Conservation (phyloP, 2,888 invertebrate genomes). For the Icerya purchasi region DNA sequence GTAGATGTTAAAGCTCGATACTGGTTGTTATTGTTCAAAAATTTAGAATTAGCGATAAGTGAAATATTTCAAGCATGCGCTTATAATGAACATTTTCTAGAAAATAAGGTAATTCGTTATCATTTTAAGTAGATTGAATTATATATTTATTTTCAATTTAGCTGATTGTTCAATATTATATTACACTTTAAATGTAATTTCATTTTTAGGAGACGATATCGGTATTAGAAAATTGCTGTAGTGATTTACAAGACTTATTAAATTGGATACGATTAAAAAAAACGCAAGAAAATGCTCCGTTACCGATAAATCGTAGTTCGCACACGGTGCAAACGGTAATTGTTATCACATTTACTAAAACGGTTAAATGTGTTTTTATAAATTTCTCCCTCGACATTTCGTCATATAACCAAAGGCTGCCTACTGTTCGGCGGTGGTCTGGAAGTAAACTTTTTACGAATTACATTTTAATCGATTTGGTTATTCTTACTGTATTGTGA, state of each 20-base stretch:
- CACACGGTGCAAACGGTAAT: constrained; percentile 71
- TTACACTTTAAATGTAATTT: too few relatives aligned
- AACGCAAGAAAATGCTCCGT: constrained; percentile 77
- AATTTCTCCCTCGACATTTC: too few relatives aligned
- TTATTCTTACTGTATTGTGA: too few relatives aligned
- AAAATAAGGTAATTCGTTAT: constrained; percentile 38
- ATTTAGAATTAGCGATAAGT: constrained; percentile 75
- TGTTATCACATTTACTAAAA: constrained; percentile 69
- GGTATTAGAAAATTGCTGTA: constrained; percentile 78
- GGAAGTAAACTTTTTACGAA: too few relatives aligned
- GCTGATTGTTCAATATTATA: too few relatives aligned
- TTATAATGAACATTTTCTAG: constrained; percentile 75
- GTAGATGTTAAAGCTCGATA: constrained; percentile 67
- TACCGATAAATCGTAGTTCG: constrained; percentile 64
- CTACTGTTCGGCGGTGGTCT: too few relatives aligned
- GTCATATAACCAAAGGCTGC: too few relatives aligned
- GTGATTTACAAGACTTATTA: constrained; percentile 81
- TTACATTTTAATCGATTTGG: too few relatives aligned
- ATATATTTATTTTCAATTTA: neutral
- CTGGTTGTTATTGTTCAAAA: constrained; percentile 89
- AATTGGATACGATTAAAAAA: constrained; percentile 85
- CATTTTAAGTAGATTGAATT: neutral
- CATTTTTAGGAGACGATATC: constrained; percentile 65
- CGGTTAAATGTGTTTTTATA: too few relatives aligned
- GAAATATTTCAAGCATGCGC: constrained; percentile 93